phyloP scores from a whole-genome alignment of 2,113 vertebrate species.

The Erythrolamprus reginae region DNA sequence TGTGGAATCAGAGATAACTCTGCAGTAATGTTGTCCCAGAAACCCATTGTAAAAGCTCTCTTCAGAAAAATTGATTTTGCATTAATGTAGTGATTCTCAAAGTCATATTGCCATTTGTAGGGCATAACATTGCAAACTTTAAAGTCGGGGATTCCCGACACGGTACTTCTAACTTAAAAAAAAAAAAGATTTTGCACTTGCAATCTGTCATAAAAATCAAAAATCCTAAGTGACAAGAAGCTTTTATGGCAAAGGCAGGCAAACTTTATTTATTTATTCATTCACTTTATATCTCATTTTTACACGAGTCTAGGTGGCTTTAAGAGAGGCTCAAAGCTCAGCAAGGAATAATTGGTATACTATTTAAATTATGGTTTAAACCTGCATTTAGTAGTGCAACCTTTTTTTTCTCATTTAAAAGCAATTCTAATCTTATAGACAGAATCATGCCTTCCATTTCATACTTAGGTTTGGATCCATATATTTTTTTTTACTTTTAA shows the following conservation, averaged over 20 bases:
- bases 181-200: constrained; percentile 22
- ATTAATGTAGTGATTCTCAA: not conserved
- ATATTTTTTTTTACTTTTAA: not conserved
- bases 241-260: not conserved
- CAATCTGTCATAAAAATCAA: not conserved
- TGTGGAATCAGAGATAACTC: not conserved
- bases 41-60: not conserved
- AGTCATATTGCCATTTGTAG: not conserved
- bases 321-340: not conserved
- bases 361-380: constrained; percentile 12
- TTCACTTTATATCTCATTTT: not conserved
- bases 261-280: constrained; percentile 6
- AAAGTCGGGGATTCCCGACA: constrained; percentile 13
- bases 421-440: not conserved
- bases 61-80: not conserved
- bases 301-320: not conserved
- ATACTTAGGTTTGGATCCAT: constrained; percentile 3
- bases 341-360: not conserved
- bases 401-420: not conserved
- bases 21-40: not conserved
- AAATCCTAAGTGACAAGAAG: not conserved
- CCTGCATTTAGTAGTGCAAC: not conserved
- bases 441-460: not conserved
- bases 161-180: constrained; percentile 1
- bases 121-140: not conserved